These are phyloP conservation scores for Temnopleurus reevesii DNA, from an alignment of 53 echinoderm and acorn worm species.

Conservation along the genomic window DNA sequence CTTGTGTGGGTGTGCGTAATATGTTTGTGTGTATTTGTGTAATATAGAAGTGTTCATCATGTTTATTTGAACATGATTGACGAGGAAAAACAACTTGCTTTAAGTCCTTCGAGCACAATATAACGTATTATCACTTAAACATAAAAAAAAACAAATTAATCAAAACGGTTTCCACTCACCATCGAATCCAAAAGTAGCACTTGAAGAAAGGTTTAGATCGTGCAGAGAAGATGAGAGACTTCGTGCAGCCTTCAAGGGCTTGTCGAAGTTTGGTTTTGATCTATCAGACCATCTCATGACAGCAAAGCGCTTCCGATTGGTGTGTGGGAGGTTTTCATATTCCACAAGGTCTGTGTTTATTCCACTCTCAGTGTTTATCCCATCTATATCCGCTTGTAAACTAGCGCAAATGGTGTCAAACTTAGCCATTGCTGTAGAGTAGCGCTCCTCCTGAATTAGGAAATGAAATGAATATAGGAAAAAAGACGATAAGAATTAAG, in stretches of 20 bases:
- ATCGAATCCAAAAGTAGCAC: background rate
- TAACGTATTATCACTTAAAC: too few relatives aligned
- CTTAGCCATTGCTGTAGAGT: background rate
- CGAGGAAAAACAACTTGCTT: too few relatives aligned
- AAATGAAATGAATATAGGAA: background rate
- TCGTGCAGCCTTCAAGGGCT: background rate
- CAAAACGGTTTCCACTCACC: conserved; percentile 32
- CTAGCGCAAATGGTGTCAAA: background rate
- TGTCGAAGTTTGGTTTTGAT: background rate
- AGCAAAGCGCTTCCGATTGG: background rate
- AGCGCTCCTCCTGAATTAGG: background rate
- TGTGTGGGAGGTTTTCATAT: background rate
- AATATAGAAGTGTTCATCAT: too few relatives aligned
- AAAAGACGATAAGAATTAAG: background rate
- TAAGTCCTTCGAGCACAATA: too few relatives aligned
- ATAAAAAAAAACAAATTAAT: too few relatives aligned
- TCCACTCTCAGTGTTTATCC: background rate
- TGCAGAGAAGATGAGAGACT: background rate
- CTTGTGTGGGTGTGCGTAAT: too few relatives aligned
- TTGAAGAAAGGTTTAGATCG: background rate
- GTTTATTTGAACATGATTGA: too few relatives aligned
- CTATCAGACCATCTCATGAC: background rate
- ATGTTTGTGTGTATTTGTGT: too few relatives aligned
- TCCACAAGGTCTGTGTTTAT: background rate
- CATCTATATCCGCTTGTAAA: background rate